Evolutionary conservation across 1,140 invertebrate species (phyloP), one percentile per base, ranked within the genome.

Genomic region (Drosophila carrolli): DNA sequence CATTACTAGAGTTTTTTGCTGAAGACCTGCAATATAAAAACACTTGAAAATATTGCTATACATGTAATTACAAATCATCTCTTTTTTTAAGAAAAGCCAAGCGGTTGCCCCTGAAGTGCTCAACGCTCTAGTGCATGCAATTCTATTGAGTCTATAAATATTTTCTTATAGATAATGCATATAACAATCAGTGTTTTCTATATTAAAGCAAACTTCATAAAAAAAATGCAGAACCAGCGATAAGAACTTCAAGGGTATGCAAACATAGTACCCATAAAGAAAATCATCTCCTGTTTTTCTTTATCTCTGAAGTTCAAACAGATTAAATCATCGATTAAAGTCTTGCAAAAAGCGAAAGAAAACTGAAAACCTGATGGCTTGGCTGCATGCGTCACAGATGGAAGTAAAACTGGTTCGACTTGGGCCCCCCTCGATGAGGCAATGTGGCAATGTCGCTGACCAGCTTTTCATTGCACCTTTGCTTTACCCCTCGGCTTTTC

Each of bases 371-470:
- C 70, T 54, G 65, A 56, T 50, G 54, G 50, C 14, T 50, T 47
- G 41, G 47, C 61, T 75, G 72, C 48, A 82, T 83, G 82, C 83
- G 83, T 88, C 79, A 88, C 70, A 72, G 65, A 53, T 85, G 82
- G 19, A 59, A 65, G 53, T 29, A 75, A 78, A 88, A 86, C 82
- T 88, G 82, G 82, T 86, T 88, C 80, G 48, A 40, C 61, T 74
- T 38, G 16, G 29, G 41, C 32, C 41, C 29, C 35, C 40, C 73
- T 61, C 78, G 72, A 86, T 86, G 84, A 88, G 83, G 75, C 83
- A 86, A 77, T 61, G 63, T 57, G 51, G 57, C 74, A 76, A 89
- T 86, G 84, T 76, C 57, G 83, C 75, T 84, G 81, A 71, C 80
- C 80, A 83, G 80, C 63, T 83, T 83, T 82, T 76, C 71, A 35